phyloP scores from a whole-genome alignment of 2,113 vertebrate species.

The Falcunculus frontatus region DNA sequence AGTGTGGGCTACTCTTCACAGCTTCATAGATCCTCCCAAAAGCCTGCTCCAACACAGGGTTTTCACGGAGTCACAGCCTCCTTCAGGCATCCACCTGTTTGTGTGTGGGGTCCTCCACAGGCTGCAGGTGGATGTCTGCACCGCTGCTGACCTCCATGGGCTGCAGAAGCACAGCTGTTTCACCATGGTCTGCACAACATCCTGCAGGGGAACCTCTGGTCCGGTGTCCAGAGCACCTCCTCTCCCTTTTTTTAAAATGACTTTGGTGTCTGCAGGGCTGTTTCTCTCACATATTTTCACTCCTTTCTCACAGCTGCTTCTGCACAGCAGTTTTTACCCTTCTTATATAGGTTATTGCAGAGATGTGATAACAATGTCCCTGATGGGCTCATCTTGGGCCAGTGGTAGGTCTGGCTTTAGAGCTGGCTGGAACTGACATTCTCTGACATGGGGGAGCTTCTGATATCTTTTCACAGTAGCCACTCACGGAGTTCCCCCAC shows the following conservation, averaged over 20 bases:
- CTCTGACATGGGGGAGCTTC: not conserved
- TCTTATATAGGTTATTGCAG: not conserved
- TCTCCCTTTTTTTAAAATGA: not conserved
- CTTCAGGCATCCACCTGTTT: not conserved
- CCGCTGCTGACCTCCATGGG: fast-evolving
- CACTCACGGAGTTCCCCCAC: fast-evolving
- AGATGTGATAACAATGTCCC: not conserved
- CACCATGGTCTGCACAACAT: fast-evolving
- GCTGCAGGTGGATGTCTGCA: not conserved
- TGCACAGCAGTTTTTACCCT: not conserved
- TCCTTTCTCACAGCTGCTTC: not conserved
- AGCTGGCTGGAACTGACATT: not conserved
- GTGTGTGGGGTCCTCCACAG: fast-evolving
- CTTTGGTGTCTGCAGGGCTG: not conserved
- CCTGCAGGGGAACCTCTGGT: not conserved
- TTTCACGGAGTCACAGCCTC: not conserved
- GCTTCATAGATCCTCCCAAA: not conserved
- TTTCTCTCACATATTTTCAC: not conserved
- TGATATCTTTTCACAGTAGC: not conserved
- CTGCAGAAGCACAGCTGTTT: not conserved
- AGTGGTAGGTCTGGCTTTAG: fast-evolving
- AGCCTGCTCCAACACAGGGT: not conserved
- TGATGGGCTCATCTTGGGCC: not conserved
- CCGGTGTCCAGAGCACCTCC: fast-evolving
- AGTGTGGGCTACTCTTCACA: fast-evolving